Base-by-base conservation (phyloP, 2,113 vertebrate genomes). In the Lagenorhynchus albirostris region DNA sequence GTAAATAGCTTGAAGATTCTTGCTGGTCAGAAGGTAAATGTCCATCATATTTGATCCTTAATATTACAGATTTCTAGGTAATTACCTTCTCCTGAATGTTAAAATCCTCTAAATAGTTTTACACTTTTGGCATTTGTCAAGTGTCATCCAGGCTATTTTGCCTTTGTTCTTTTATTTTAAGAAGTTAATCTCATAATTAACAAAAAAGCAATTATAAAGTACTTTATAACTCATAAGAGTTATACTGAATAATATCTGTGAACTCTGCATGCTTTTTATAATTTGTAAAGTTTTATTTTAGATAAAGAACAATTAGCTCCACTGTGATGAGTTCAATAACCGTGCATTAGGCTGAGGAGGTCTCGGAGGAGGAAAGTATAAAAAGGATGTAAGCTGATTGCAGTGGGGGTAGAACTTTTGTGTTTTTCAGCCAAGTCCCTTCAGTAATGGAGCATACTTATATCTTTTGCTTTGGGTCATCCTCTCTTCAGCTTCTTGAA, bases 131-230 rank as follows among this genome's bases (percentile, higher is more conserved):
- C 73, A 68, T 88, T 60, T 96, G 50, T 87, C 55, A 96, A 87
- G 81, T 62, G 14, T 63, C 90, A 5, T 62, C 4, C 20, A 68
- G n/a, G 20, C 25, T 86, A 83, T 97, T 95, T 93, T 74, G 18
- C 36, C 55, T 87, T 84, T 91, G 13, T 95, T 94, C 65, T 44
- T 91, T 91, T 92, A 70, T 76, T 97, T 95, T 36, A 38, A 96
- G 95, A 94, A 95, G 26, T 80, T 91, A 95, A 89, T 95, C 29
- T 87, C 36, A 50, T 70, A 94, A 96, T 87, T 89, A 95, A 92
- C 58, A 76, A 76, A 92, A 92, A 95, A 74, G 38, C 10, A 96
- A 90, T 98, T 86, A 80, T 60, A 71, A 95, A 94, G 36, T 87
- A 82, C 44, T 84, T 92, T 86, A 68, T 86, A 90, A 74, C 68